Evolutionary conservation across 53 echinoderm and acorn worm genomes (phyloP), one percentile per base, ranked within the genome.

Genomic region (Mesocentrotus franciscanus): DNA sequence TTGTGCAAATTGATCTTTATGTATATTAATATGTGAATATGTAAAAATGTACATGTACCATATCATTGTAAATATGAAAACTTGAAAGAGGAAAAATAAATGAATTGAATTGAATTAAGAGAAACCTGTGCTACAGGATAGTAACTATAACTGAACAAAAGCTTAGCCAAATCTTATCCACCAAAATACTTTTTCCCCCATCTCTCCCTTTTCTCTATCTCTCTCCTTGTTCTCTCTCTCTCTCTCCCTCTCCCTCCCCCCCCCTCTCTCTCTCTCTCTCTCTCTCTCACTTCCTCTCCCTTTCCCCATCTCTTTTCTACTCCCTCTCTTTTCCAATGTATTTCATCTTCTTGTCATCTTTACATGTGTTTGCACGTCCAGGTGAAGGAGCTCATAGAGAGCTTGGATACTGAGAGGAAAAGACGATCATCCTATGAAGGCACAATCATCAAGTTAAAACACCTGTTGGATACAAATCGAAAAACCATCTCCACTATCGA

Each of bases 371-470:
- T 78, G 16, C 42, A 18, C 0, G 0, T 42, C 10, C 61, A 97
- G 98, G 96, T 98, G 83, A 97, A 96, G 71, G 98, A 98, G 85
- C 97, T 98, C 12, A 95, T 93, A 2, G 97, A 97, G 57, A 94
- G 94, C 55, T 93, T 98, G 22, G 97, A 98, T 34, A 90, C 96
- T 9, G 98, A 98, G 96, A 97, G 96, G 91, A 97, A 96, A 57
- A 92, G 97, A 22, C 92, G 97, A 32, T 97, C 96, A 2, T 96
- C 97, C 7, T 97, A 98, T 36, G 98, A 98, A 89, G 98, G 96
- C 1, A 98, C 98, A 4, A 97, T 98, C 95, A 97, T 97, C 89
- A 98, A 98, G 75, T 96, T 98, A 2, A 97, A 97, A 78, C 95
- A 97, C 66, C 96, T 98, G 39, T 85, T 97, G 75, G 99, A 98